phyloP scores from a whole-genome alignment of 2,797 vertebrate genomes.

The Scolopax rusticola region DNA sequence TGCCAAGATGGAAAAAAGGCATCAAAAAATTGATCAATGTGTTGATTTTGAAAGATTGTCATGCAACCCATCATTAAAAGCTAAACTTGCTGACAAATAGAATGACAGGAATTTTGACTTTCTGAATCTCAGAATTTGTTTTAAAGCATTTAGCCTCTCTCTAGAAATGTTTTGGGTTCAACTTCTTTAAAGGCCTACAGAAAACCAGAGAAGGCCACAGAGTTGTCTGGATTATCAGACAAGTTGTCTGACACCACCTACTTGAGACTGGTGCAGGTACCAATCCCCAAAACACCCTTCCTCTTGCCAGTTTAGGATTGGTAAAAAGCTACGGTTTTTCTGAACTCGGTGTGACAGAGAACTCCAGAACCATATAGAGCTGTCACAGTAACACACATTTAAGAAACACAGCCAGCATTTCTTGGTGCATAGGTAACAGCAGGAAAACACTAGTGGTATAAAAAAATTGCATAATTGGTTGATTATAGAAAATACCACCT shows the following conservation, averaged over 20 bases:
- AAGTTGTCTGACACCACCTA: background rate
- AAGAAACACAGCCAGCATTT: background rate
- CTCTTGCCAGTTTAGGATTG: background rate
- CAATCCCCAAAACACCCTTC: background rate
- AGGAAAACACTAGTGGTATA: background rate
- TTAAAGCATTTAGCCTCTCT: background rate
- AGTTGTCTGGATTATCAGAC: background rate
- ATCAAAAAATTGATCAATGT: background rate
- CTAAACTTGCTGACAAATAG: background rate
- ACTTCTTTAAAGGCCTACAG: background rate
- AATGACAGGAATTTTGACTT: background rate
- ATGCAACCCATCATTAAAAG: background rate
- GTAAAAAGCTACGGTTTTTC: background rate
- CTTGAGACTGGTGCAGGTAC: accelerated
- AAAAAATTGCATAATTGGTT: background rate
- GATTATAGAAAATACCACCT: background rate
- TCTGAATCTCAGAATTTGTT: background rate
- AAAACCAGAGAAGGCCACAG: background rate
- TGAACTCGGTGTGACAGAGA: background rate
- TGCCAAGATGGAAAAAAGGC: background rate
- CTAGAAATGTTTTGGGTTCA: background rate
- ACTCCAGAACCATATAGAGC: background rate
- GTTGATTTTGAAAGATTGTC: background rate
- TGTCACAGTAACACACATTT: background rate
- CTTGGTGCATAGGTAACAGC: background rate